Conservation (phyloP, 2,113 vertebrate species). For the Cinclus cinclus region DNA sequence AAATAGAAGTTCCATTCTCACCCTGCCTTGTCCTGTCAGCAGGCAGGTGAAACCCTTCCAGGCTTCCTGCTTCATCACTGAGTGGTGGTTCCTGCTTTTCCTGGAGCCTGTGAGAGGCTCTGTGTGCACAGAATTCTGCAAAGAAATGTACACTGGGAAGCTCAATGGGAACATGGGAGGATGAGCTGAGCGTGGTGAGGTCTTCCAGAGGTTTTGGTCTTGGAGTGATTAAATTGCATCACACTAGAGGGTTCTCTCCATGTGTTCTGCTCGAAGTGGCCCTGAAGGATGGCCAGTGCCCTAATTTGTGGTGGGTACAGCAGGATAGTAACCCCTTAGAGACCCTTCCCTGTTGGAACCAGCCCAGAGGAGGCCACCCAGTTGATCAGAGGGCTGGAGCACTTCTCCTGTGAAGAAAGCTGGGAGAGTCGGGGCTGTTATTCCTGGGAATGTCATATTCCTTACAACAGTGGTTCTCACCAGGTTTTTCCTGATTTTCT, state of each 20-base stretch:
- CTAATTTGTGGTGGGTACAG: not conserved
- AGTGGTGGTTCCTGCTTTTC: not conserved
- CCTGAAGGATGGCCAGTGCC: not conserved
- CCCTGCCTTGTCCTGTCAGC: not conserved
- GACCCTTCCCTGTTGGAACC: not conserved
- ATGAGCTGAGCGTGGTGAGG: accelerated
- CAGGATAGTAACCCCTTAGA: not conserved
- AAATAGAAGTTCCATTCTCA: not conserved
- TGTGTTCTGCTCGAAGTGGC: not conserved
- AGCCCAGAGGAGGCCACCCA: not conserved
- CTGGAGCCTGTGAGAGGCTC: not conserved
- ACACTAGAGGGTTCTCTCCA: accelerated
- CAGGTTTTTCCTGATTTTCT: not conserved
- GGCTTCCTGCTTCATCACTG: not conserved
- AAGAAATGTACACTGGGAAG: not conserved
- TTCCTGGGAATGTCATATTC: not conserved
- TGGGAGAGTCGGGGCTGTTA: not conserved
- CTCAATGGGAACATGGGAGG: accelerated
- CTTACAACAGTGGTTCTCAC: not conserved
- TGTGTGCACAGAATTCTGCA: not conserved
- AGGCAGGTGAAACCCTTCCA: not conserved
- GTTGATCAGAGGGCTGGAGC: not conserved
- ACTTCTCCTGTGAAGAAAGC: not conserved
- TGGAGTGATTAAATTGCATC: not conserved
- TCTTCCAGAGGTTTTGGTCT: not conserved